phyloP scores from a whole-genome alignment of 2,113 vertebrate species.

The Phalacrocorax aristotelis region DNA sequence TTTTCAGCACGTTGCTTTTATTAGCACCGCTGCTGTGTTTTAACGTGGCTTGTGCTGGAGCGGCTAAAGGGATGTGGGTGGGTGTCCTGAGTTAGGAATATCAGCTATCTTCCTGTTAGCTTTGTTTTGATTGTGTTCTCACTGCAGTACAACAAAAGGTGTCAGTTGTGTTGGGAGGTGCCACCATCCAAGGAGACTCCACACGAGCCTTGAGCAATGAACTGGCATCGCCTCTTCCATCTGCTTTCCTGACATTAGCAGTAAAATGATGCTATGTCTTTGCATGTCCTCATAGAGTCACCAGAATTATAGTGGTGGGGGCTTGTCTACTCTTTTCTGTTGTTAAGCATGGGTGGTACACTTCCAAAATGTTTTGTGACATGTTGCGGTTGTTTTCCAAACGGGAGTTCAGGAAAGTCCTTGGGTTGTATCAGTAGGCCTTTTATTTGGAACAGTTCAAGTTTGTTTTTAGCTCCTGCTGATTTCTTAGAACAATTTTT shows the following conservation, averaged over 20 bases:
- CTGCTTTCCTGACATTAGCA: background rate
- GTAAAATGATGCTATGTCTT: background rate
- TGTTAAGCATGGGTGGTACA: background rate
- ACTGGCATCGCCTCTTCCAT: background rate
- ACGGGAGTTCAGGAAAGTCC: background rate
- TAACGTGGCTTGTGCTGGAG: background rate
- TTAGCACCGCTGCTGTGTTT: background rate
- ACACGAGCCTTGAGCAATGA: background rate
- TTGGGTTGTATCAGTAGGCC: background rate
- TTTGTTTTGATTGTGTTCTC: background rate
- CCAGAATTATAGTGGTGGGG: background rate
- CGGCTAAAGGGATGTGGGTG: accelerated
- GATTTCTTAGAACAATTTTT: background rate
- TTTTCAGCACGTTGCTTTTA: background rate
- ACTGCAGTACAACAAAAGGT: background rate
- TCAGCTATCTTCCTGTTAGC: background rate
- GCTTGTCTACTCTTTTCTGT: background rate
- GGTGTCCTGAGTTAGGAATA: background rate
- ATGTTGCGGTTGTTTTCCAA: background rate
- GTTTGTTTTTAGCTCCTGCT: background rate
- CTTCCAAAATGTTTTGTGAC: background rate
- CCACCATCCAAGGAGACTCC: background rate
- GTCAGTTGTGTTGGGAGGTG: background rate
- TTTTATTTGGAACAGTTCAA: background rate
- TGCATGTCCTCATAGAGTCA: accelerated